A percentile compares a stretch with the other conserved stretches of the same genome.
Evolutionary conservation across 2,797 vertebrate genomes (phyloP).

Genomic region (Pteropus rufus): DNA sequence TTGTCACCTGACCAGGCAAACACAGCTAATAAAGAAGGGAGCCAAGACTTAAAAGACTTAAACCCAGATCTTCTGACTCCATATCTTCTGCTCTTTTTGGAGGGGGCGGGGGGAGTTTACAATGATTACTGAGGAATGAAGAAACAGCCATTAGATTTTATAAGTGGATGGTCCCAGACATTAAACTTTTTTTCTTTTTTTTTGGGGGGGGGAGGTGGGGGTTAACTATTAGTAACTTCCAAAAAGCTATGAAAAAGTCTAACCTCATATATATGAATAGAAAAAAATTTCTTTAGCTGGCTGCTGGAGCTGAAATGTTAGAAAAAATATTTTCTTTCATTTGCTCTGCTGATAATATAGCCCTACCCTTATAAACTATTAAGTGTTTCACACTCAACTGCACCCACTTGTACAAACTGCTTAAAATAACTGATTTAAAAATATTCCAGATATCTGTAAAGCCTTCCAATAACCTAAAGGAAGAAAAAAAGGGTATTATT

Average conservation of each 20-base stretch:
- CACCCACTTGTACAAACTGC: background rate
- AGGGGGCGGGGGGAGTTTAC: background rate
- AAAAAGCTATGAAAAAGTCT: conserved; percentile 15
- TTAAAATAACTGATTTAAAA: conserved; percentile 31
- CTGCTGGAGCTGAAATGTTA: background rate
- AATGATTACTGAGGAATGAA: background rate
- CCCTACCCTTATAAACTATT: background rate
- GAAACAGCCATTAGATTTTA: background rate
- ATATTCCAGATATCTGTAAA: background rate
- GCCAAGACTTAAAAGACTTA: background rate
- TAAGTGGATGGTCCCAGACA: background rate
- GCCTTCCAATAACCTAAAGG: background rate
- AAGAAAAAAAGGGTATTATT: background rate
- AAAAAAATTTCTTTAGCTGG: background rate
- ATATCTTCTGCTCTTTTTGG: background rate
- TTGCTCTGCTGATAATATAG: background rate
- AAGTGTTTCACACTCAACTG: background rate
- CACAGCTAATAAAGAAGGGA: background rate
- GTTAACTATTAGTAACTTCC: background rate
- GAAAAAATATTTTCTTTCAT: background rate
- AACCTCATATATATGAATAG: background rate
- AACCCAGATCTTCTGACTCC: background rate
- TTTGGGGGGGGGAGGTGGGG: too few species aligned
- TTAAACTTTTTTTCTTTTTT: background rate
- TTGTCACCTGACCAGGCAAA: background rate